phyloP scores from a whole-genome alignment of 2,888 invertebrate species.

The Volucella zonaria region DNA sequence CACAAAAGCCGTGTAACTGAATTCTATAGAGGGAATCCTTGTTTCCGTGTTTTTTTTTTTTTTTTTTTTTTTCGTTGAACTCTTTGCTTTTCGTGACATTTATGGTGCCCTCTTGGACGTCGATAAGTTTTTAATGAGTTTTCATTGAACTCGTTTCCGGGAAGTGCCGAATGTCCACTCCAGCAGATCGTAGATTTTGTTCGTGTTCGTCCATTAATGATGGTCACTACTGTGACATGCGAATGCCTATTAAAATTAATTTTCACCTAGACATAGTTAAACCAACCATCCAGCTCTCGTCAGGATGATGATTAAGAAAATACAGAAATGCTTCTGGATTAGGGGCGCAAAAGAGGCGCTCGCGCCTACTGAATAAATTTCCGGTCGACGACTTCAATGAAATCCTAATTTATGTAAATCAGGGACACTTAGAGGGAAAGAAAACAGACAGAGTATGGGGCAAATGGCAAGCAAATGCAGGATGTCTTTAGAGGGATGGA shows the following conservation, averaged over 20 bases:
- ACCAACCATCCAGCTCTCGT: constrained; percentile 9
- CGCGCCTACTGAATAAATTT: constrained; percentile 66
- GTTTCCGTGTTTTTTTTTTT: too few species aligned
- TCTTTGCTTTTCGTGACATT: constrained; percentile 46
- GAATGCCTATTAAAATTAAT: constrained; percentile 60
- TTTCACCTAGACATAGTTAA: constrained; percentile 31
- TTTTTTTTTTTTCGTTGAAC: constrained; percentile 5
- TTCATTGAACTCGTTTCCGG: constrained; percentile 64
- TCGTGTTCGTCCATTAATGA: constrained; percentile 7
- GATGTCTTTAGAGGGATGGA: background rate
- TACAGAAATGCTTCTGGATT: constrained; percentile 25
- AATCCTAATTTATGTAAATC: constrained; percentile 71
- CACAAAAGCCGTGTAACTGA: constrained; percentile 39
- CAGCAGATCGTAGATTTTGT: constrained; percentile 9
- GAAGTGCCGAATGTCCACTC: background rate
- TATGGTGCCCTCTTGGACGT: constrained; percentile 49
- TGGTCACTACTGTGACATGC: constrained; percentile 7
- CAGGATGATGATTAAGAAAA: constrained; percentile 16
- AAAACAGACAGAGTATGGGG: background rate
- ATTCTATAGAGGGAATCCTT: constrained; percentile 31
- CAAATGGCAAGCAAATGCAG: background rate
- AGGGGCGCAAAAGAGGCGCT: constrained; percentile 8
- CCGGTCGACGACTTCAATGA: constrained; percentile 69
- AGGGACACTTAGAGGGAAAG: constrained; percentile 16
- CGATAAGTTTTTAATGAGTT: constrained; percentile 66